These are phyloP conservation scores for Tachuris rubrigastra DNA, from an alignment of 2,113 vertebrate genomes.

Conservation along the genomic window DNA sequence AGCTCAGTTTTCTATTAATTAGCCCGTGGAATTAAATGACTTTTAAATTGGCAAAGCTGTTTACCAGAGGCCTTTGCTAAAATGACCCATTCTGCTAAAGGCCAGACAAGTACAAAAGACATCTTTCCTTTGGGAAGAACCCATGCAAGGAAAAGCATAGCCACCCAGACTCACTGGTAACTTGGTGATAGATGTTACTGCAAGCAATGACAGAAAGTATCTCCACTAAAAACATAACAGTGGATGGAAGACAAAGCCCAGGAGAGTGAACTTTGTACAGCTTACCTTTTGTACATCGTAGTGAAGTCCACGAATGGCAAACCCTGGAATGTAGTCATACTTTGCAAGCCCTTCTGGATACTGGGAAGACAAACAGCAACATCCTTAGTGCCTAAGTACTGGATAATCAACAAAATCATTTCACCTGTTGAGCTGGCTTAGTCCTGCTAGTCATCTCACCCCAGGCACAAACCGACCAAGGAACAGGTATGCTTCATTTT, in stretches of 20 bases:
- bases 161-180: not conserved
- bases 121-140: not conserved
- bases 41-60: not conserved
- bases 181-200: not conserved
- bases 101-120: not conserved
- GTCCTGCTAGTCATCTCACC: not conserved
- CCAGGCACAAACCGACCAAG: not conserved
- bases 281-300: constrained; percentile 83
- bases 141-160: not conserved
- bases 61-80: not conserved
- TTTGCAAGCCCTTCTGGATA: constrained; percentile 79
- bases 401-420: not conserved
- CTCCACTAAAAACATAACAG: not conserved
- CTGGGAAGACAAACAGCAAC: constrained; percentile 23
- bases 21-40: not conserved
- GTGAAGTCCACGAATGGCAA: constrained; percentile 83
- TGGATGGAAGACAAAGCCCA: not conserved
- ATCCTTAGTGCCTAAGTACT: not conserved
- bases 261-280: not conserved
- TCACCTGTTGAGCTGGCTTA: not conserved
- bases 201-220: not conserved
- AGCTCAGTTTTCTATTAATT: constrained; percentile 1
- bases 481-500: not conserved
- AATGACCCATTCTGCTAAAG: not conserved
- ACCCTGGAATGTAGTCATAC: constrained; percentile 80